A percentile compares a stretch with the other conserved stretches of the same genome.
Conservation (phyloP, 2,797 vertebrate species). For the Antrozous pallidus region DNA sequence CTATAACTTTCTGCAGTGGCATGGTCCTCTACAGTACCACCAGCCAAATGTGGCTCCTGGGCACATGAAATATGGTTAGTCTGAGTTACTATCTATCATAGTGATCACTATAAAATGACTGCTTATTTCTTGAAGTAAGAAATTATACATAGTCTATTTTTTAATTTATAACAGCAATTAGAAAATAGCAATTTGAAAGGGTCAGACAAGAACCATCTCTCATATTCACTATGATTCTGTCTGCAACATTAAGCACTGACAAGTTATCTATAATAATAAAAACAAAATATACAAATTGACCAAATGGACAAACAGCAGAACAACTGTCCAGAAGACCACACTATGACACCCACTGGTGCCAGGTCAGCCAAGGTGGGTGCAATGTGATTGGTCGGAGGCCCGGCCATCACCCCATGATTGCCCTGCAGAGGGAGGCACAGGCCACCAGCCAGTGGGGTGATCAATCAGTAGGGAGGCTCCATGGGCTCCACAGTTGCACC, state of each 20-base stretch:
- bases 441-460: no score
- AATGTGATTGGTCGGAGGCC: no score
- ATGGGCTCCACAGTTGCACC: no score
- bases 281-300: no score
- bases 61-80: neutral
- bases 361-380: no score
- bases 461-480: no score
- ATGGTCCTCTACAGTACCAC: neutral
- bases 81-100: neutral
- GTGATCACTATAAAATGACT: neutral
- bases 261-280: neutral
- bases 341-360: no score
- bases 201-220: neutral
- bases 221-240: neutral
- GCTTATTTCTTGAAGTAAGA: constrained; percentile 1
- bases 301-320: no score
- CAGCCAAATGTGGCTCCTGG: neutral
- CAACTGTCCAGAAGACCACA: no score
- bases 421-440: no score
- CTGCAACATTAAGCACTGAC: neutral
- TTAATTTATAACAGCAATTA: neutral
- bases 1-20: neutral
- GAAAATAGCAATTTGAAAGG: constrained; percentile 1
- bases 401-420: no score
- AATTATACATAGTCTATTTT: neutral